Percentiles rank a stretch among this genome's conserved stretches.
These are phyloP conservation scores for Trachelus iudaicus DNA, from an alignment of 2,888 invertebrate species.

Conservation along the genomic window DNA sequence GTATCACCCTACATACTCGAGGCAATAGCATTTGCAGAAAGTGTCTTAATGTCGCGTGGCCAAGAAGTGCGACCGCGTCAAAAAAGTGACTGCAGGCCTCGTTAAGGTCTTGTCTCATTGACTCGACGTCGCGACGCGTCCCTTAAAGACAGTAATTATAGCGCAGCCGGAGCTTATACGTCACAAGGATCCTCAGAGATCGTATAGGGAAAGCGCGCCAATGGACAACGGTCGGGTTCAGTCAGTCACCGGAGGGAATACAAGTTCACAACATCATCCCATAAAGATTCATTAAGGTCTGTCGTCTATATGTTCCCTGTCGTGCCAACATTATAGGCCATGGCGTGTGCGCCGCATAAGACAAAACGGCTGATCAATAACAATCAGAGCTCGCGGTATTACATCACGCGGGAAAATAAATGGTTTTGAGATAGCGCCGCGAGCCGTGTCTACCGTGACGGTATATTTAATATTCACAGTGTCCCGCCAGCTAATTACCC, in stretches of 20 bases:
- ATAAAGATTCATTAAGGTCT: slow-evolving; percentile 65
- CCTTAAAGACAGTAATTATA: background rate
- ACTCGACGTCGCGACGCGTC: background rate
- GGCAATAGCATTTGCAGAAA: background rate
- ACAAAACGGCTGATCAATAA: slow-evolving; percentile 61
- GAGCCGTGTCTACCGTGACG: slow-evolving; percentile 12
- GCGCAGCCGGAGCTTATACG: background rate
- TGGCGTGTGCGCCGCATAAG: slow-evolving; percentile 32
- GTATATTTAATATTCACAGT: background rate
- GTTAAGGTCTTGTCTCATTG: background rate
- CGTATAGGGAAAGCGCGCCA: slow-evolving; percentile 46
- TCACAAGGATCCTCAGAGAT: slow-evolving; percentile 3
- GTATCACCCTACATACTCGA: background rate
- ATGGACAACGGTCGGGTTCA: slow-evolving; percentile 56
- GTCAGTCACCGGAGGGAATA: slow-evolving; percentile 64
- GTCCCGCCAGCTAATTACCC: slow-evolving; percentile 4
- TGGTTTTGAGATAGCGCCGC: slow-evolving; percentile 32
- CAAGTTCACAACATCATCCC: slow-evolving; percentile 65
- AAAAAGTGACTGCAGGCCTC: background rate
- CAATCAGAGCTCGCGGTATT: slow-evolving; percentile 49
- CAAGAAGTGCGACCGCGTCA: background rate
- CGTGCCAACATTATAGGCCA: slow-evolving; percentile 58
- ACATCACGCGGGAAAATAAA: slow-evolving; percentile 31
- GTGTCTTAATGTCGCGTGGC: background rate
- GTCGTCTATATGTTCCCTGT: slow-evolving; percentile 59